These are phyloP conservation scores for Papilio machaon DNA, from an alignment of 1,140 invertebrate species.

Conservation along the genomic window DNA sequence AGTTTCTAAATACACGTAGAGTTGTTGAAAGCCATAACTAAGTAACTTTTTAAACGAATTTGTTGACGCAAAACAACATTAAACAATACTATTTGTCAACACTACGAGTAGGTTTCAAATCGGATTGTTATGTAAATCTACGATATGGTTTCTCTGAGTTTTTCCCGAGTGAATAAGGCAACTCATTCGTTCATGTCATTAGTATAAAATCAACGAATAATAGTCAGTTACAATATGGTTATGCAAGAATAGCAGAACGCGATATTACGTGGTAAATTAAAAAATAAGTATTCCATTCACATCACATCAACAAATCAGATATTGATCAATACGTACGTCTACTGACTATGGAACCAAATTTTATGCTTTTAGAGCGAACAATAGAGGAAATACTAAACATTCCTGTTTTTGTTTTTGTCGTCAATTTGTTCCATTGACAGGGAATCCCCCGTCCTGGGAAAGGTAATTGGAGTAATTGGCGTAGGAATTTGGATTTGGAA, in stretches of 20 bases:
- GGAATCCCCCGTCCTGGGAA: neutral
- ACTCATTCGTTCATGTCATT: neutral
- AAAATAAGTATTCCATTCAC: too few species aligned
- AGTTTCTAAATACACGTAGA: neutral
- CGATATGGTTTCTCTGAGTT: slow-evolving; percentile 28
- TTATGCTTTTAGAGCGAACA: neutral
- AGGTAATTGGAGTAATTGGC: too few species aligned
- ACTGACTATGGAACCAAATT: too few species aligned
- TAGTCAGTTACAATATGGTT: neutral
- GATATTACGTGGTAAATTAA: neutral
- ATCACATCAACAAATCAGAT: too few species aligned
- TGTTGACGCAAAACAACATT: neutral
- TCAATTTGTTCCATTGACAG: neutral
- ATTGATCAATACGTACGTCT: too few species aligned
- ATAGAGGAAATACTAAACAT: neutral
- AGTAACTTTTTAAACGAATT: neutral
- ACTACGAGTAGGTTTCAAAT: slow-evolving; percentile 9
- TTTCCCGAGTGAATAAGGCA: slow-evolving; percentile 2
- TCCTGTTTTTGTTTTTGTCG: neutral
- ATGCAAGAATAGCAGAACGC: neutral
- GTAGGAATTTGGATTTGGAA: neutral
- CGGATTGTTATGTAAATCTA: slow-evolving; percentile 27
- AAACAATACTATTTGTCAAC: slow-evolving; percentile 11
- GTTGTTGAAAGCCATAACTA: neutral
- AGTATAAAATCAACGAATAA: neutral